Percentiles rank a stretch among this genome's conserved stretches.
These are phyloP conservation scores for Panulirus ornatus DNA, from an alignment of 1,140 invertebrate genomes.

Conservation along the genomic window DNA sequence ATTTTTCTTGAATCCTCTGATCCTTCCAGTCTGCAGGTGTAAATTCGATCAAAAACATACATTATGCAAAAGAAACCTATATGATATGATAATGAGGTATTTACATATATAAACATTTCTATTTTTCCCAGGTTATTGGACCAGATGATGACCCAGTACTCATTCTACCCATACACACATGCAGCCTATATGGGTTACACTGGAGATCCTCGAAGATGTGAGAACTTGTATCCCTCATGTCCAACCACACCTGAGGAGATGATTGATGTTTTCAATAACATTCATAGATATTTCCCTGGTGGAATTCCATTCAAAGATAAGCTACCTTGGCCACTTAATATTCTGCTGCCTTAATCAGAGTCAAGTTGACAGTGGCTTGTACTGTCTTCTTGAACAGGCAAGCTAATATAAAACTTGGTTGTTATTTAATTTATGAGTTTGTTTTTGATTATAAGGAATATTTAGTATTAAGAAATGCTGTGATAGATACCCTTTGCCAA, in stretches of 20 bases:
- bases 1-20: too few species aligned
- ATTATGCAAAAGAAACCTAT: too few species aligned
- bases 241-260: slow-evolving; percentile 61
- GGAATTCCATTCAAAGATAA: slow-evolving; percentile 72
- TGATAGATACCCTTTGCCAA: too few species aligned
- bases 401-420: too few species aligned
- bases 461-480: too few species aligned
- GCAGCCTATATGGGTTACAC: slow-evolving; percentile 73
- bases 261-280: slow-evolving; percentile 72
- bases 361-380: not conserved
- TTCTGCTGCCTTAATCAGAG: slow-evolving; percentile 57
- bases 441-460: too few species aligned
- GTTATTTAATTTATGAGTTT: too few species aligned
- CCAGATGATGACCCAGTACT: slow-evolving; percentile 65
- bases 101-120: not conserved
- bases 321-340: slow-evolving; percentile 67
- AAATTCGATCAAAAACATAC: too few species aligned
- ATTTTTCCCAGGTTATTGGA: slow-evolving; percentile 67
- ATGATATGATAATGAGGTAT: too few species aligned
- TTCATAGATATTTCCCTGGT: slow-evolving; percentile 69
- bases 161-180: slow-evolving; percentile 74
- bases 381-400: not conserved
- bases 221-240: slow-evolving; percentile 62
- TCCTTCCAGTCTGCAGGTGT: too few species aligned
- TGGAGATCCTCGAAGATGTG: slow-evolving; percentile 41